A percentile compares a stretch with the other conserved stretches of the same genome.
These are phyloP conservation scores for Cydia amplana DNA, from an alignment of 1,140 invertebrate species.

Conservation along the genomic window DNA sequence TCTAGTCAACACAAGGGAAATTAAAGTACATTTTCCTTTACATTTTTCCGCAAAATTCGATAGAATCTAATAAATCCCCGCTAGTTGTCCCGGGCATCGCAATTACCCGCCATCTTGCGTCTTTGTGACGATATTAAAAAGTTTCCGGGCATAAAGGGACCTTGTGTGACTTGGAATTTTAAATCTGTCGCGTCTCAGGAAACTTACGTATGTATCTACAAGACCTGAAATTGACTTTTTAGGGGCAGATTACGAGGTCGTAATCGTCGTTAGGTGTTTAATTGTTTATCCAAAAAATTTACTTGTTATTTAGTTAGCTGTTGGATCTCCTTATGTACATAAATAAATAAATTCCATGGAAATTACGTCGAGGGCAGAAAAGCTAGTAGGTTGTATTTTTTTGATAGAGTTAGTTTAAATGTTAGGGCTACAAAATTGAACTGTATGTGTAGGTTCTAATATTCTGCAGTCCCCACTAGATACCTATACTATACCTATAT, in stretches of 20 bases:
- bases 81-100: conserved; percentile 6
- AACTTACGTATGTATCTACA: neutral
- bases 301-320: too few species aligned
- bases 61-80: conserved; percentile 12
- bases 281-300: too few species aligned
- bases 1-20: neutral
- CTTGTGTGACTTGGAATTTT: conserved; percentile 5
- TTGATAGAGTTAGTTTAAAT: too few species aligned
- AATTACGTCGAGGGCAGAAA: too few species aligned
- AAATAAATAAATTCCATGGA: too few species aligned
- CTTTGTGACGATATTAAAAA: conserved; percentile 18
- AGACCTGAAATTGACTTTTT: neutral
- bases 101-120: conserved; percentile 3
- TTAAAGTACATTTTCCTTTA: neutral
- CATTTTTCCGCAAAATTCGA: conserved; percentile 8
- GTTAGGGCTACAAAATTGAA: too few species aligned
- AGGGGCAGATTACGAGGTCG: neutral
- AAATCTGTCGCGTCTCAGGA: neutral
- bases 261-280: neutral
- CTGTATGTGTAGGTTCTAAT: too few species aligned
- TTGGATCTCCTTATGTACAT: too few species aligned
- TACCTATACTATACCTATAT: too few species aligned
- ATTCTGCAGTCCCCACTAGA: too few species aligned
- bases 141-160: neutral
- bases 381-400: too few species aligned